A percentile compares a stretch with the other conserved stretches of the same genome.
phyloP scores from a whole-genome alignment of 2,888 invertebrate species.

The Polymixis flavicincta region DNA sequence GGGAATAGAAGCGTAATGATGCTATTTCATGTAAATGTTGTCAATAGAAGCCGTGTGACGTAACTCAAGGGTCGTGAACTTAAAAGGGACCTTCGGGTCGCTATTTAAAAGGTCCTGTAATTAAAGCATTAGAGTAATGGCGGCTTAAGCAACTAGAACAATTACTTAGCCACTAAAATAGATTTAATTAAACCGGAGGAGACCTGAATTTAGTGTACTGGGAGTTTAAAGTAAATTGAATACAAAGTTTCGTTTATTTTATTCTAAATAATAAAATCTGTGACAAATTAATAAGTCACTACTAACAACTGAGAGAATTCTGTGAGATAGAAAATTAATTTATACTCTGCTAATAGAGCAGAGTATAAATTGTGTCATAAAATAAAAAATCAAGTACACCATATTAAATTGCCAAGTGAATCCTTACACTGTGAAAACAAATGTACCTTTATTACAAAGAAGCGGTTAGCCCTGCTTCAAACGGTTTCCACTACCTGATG shows the following conservation, averaged over 20 bases:
- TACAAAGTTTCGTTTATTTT: background rate
- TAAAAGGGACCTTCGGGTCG: conserved; percentile 48
- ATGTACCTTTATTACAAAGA: too few species aligned
- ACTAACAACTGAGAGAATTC: too few species aligned
- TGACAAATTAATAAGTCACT: background rate
- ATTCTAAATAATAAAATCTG: too few species aligned
- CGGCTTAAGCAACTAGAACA: conserved; percentile 61
- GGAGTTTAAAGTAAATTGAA: conserved; percentile 25
- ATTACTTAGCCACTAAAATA: conserved; percentile 66
- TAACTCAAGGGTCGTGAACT: conserved; percentile 45
- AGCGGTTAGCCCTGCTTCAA: too few species aligned
- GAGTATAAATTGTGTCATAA: background rate
- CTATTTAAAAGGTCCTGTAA: conserved; percentile 63
- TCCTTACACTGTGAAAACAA: background rate
- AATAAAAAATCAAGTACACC: background rate
- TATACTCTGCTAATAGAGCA: background rate
- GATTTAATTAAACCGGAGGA: conserved; percentile 51
- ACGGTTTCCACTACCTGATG: too few species aligned
- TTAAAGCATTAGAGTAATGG: conserved; percentile 63
- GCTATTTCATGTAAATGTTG: background rate
- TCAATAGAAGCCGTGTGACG: conserved; percentile 22
- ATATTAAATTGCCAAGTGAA: background rate
- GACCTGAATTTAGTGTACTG: conserved; percentile 41
- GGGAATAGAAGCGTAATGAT: background rate
- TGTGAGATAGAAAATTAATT: background rate